Evolutionary conservation across 2,888 invertebrate genomes (phyloP).

Genomic region (Lycophotia porphyrea): DNA sequence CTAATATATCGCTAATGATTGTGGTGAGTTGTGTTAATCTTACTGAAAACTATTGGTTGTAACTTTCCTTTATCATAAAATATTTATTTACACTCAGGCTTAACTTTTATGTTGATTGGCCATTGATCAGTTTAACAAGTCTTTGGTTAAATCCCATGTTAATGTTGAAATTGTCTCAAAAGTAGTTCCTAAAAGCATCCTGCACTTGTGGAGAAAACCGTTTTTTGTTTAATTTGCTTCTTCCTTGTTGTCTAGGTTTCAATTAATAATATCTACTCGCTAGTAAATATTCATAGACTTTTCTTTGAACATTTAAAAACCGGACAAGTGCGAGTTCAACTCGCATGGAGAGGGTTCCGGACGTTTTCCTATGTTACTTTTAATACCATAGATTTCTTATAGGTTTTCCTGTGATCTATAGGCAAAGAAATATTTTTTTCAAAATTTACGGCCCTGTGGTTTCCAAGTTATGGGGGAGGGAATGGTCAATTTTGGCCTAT

Average conservation of each 20-base stretch:
- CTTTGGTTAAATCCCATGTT: background rate
- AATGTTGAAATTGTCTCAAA: no score
- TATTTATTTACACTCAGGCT: background rate
- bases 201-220: background rate
- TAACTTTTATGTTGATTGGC: background rate
- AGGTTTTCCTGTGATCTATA: no score
- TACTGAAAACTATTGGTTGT: background rate
- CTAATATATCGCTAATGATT: no score
- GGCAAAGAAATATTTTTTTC: no score
- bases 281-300: background rate
- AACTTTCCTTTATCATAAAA: background rate
- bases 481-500: no score
- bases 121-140: background rate
- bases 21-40: conserved; percentile 21
- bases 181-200: background rate
- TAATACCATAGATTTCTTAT: no score
- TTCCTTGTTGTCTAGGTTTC: background rate
- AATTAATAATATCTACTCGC: background rate
- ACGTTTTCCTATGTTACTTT: no score
- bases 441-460: no score
- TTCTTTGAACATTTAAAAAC: no score
- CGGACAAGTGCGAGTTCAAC: no score
- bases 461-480: no score
- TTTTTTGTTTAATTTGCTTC: background rate
- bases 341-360: no score